Evolutionary conservation across 2,888 invertebrate species (phyloP).

Genomic region (Diarsia mendica): DNA sequence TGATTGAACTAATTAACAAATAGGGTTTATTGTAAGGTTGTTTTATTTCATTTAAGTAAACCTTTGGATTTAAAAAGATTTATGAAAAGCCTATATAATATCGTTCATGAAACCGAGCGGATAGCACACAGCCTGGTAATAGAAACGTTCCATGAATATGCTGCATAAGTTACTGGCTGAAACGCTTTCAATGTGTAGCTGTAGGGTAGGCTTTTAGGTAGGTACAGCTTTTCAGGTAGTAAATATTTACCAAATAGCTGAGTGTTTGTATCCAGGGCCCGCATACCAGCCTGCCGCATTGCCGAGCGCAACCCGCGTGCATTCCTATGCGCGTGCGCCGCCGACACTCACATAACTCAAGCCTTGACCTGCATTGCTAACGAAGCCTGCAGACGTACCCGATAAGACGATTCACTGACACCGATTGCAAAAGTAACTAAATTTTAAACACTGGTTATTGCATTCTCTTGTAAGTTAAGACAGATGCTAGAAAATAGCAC

Average conservation of each 20-base stretch:
- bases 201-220: neutral
- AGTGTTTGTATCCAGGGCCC: slow-evolving; percentile 60
- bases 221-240: slow-evolving; percentile 8
- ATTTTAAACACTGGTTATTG: slow-evolving; percentile 46
- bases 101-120: neutral
- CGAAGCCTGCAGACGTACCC: slow-evolving; percentile 77
- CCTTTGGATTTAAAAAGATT: neutral
- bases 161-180: neutral
- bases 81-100: neutral
- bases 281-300: slow-evolving; percentile 64
- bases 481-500: no score
- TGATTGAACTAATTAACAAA: no score
- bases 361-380: slow-evolving; percentile 84
- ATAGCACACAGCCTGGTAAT: neutral
- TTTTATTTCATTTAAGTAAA: neutral
- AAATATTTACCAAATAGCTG: slow-evolving; percentile 67
- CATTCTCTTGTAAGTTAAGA: slow-evolving; percentile 10
- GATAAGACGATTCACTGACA: slow-evolving; percentile 72
- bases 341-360: slow-evolving; percentile 79
- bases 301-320: slow-evolving; percentile 65
- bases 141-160: neutral
- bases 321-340: slow-evolving; percentile 74
- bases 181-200: neutral
- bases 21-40: neutral
- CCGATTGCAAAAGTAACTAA: slow-evolving; percentile 62